Evolutionary conservation across 2,113 vertebrate genomes (phyloP).

Genomic region (Notarius lentiginosus): DNA sequence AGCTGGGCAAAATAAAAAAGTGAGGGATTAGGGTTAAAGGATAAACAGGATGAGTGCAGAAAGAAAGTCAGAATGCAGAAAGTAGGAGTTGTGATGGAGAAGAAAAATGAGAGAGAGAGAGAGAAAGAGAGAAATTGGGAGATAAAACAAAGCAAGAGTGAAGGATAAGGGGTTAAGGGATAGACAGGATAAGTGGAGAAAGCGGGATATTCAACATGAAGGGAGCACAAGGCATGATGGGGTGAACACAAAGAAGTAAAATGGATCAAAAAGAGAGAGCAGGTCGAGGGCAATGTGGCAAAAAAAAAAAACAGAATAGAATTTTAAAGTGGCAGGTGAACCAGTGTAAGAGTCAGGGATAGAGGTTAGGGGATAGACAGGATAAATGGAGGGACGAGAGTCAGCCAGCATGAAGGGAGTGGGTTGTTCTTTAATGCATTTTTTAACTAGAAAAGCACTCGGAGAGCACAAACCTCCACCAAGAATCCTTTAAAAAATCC

Average conservation of each 20-base stretch:
- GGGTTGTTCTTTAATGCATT: not conserved
- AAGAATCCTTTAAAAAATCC: no score
- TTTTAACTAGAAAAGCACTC: no score
- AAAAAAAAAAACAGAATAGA: conserved; percentile 3
- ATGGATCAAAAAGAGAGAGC: conserved; percentile 1
- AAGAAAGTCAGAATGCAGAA: not conserved
- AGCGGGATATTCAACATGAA: not conserved
- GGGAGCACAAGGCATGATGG: not conserved
- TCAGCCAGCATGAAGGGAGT: not conserved
- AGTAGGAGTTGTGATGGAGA: not conserved
- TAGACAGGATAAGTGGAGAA: conserved; percentile 18
- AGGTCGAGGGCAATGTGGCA: conserved; percentile 13
- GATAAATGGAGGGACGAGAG: not conserved
- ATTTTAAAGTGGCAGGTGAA: not conserved
- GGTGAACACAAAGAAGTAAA: conserved; percentile 10
- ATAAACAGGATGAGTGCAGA: not conserved
- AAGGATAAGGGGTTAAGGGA: not conserved
- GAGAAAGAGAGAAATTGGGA: not conserved
- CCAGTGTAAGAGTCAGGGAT: not conserved
- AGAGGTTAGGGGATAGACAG: not conserved
- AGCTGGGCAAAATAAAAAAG: conserved; percentile 20
- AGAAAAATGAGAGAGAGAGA: not conserved
- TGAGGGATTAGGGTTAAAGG: not conserved
- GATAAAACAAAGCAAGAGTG: not conserved
- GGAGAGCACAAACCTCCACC: no score